These are phyloP conservation scores for Oreochromis tanganicae DNA, from an alignment of 2,113 vertebrate species.

Conservation along the genomic window DNA sequence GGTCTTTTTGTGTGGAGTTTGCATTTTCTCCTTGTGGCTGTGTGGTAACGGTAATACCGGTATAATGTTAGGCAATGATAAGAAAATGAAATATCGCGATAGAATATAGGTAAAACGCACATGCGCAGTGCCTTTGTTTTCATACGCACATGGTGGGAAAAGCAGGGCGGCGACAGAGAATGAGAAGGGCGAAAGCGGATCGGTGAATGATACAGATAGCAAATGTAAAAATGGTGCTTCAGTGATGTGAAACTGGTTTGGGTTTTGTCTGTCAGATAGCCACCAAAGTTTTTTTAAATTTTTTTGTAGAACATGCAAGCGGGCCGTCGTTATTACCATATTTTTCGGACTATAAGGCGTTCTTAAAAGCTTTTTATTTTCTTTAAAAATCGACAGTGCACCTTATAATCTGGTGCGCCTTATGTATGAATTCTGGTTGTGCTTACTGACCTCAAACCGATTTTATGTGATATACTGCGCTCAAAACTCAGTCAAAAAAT, in stretches of 20 bases:
- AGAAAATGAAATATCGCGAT: not conserved
- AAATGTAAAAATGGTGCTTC: not conserved
- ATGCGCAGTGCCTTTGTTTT: not conserved
- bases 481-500: not conserved
- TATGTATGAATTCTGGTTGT: not conserved
- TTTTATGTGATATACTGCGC: rapidly evolving
- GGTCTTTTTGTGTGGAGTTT: too few relatives aligned
- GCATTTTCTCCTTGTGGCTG: not conserved
- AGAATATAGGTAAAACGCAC: not conserved
- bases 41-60: not conserved
- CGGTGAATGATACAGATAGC: not conserved
- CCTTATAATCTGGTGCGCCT: rapidly evolving
- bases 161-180: not conserved
- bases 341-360: not conserved
- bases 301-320: rapidly evolving
- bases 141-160: rapidly evolving
- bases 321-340: not conserved
- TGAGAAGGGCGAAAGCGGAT: not conserved
- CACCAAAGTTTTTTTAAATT: not conserved
- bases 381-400: not conserved
- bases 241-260: not conserved
- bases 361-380: not conserved
- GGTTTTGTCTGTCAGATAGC: not conserved
- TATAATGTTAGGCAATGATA: not conserved
- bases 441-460: not conserved